These are phyloP conservation scores for Falcaria lacertinaria DNA, from an alignment of 2,888 invertebrate species.

Conservation along the genomic window DNA sequence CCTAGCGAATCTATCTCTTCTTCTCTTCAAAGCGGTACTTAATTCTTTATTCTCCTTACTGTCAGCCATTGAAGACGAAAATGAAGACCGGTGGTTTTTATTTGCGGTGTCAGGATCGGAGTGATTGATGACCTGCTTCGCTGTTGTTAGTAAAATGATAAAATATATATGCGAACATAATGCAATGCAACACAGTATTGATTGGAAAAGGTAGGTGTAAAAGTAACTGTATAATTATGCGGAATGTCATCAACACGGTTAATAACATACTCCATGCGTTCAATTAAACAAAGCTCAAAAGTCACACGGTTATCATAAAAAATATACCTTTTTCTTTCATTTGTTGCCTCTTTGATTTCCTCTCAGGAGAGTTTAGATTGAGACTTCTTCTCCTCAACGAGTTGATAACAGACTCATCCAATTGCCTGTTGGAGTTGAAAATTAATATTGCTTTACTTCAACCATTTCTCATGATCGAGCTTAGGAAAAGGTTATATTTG, in stretches of 20 bases:
- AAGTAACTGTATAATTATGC: neutral
- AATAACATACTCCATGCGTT: neutral
- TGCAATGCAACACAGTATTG: conserved; percentile 10
- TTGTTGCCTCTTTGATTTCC: conserved; percentile 83
- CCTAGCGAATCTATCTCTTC: conserved; percentile 90
- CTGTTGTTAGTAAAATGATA: conserved; percentile 61
- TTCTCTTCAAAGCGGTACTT: conserved; percentile 87
- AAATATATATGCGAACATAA: conserved; percentile 28
- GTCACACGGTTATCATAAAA: conserved; percentile 4
- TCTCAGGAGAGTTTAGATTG: conserved; percentile 78
- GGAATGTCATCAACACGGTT: neutral
- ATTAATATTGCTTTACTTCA: neutral
- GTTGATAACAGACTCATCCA: conserved; percentile 85
- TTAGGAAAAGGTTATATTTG: neutral
- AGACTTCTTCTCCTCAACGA: conserved; percentile 81
- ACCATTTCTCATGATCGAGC: too few species aligned
- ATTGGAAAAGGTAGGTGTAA: conserved; percentile 11
- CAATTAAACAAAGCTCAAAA: conserved; percentile 9
- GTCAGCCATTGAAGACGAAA: conserved; percentile 49
- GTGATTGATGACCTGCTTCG: conserved; percentile 41
- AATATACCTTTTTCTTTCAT: conserved; percentile 86
- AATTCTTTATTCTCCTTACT: conserved; percentile 83
- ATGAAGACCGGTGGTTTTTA: conserved; percentile 37
- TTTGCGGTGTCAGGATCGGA: conserved; percentile 47
- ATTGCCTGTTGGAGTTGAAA: conserved; percentile 61